Conservation (phyloP, 2,888 invertebrate species). For the Morpho deidamia region DNA sequence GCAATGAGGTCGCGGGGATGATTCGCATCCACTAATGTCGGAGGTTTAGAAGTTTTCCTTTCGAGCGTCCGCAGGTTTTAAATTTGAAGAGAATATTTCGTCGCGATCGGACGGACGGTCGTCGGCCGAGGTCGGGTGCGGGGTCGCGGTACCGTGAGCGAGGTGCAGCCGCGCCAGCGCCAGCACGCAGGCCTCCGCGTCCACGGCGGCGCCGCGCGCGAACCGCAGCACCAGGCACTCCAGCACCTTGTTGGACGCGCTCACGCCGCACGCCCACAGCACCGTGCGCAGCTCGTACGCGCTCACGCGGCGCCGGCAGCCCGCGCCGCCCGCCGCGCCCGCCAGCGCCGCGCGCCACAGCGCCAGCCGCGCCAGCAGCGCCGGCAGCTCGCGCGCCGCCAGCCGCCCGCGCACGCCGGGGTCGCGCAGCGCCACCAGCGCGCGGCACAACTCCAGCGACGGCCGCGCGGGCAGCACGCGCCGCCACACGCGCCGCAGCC, state of each 20-base stretch:
- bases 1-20: no score
- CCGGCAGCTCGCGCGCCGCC: slow-evolving; percentile 78
- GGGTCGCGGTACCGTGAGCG: slow-evolving; percentile 43
- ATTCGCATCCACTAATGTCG: no score
- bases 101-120: no score
- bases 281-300: slow-evolving; percentile 80
- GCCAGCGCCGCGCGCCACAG: slow-evolving; percentile 46
- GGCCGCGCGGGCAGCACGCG: slow-evolving; percentile 69
- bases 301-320: slow-evolving; percentile 69
- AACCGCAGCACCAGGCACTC: slow-evolving; percentile 84
- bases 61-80: no score
- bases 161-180: slow-evolving; percentile 40
- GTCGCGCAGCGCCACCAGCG: slow-evolving; percentile 83
- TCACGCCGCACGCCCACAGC: slow-evolving; percentile 81
- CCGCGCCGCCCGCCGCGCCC: slow-evolving; percentile 80
- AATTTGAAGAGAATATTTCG: no score
- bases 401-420: slow-evolving; percentile 81
- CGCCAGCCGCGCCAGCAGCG: slow-evolving; percentile 80
- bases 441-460: slow-evolving; percentile 81
- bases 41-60: no score
- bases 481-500: slow-evolving; percentile 65
- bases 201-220: slow-evolving; percentile 55
- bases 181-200: slow-evolving; percentile 19
- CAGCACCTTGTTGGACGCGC: slow-evolving; percentile 85
- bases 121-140: no score